Evolutionary conservation across 2,797 vertebrate genomes (phyloP).

Genomic region (Cossypha heuglini): DNA sequence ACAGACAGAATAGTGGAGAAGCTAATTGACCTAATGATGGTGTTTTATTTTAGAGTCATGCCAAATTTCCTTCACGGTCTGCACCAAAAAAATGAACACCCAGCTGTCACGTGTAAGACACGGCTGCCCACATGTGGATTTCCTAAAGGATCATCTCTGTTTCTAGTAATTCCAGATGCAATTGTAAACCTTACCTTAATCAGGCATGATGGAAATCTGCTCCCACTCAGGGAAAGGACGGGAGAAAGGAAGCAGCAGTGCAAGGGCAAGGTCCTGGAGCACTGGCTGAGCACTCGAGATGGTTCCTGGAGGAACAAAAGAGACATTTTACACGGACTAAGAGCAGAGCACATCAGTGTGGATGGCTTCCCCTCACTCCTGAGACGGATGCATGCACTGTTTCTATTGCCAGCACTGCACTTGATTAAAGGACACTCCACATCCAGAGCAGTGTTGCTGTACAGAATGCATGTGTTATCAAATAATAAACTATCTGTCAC

Average conservation of each 20-base stretch:
- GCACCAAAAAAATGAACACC: not conserved
- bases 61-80: not conserved
- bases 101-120: not conserved
- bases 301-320: not conserved
- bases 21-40: not conserved
- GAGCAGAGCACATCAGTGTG: not conserved
- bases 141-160: not conserved
- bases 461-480: conserved; percentile 81
- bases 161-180: not conserved
- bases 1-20: not conserved
- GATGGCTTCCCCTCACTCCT: not conserved
- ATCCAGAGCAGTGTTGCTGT: not conserved
- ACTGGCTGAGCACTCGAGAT: not conserved
- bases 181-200: not conserved
- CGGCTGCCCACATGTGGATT: not conserved
- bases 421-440: conserved; percentile 42
- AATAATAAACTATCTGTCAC: conserved; percentile 86
- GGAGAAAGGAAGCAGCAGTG: not conserved
- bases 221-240: not conserved
- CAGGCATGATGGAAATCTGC: not conserved
- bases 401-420: not conserved
- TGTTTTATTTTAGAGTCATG: not conserved
- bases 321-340: not conserved
- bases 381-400: not conserved
- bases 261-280: not conserved